Percentiles rank a stretch among this genome's conserved stretches.
These are phyloP conservation scores for Cistogaster globosa DNA, from an alignment of 2,888 invertebrate genomes.

Conservation along the genomic window DNA sequence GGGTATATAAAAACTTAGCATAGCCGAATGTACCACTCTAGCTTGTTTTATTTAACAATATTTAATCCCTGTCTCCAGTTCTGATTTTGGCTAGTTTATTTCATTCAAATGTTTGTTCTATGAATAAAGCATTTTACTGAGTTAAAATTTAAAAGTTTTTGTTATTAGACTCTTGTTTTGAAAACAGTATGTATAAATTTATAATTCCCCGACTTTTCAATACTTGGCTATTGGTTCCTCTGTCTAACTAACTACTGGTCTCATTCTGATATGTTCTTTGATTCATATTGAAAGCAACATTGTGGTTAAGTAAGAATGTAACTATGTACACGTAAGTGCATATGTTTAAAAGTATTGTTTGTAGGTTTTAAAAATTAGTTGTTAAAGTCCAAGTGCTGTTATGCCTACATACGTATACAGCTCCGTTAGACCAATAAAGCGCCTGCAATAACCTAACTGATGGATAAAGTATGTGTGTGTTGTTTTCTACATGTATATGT, in stretches of 20 bases:
- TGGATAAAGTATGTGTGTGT: neutral
- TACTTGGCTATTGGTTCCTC: neutral
- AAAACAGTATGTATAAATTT: slow-evolving; percentile 41
- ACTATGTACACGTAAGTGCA: too few species aligned
- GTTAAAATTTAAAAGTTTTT: slow-evolving; percentile 39
- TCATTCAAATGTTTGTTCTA: too few species aligned
- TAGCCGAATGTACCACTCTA: too few species aligned
- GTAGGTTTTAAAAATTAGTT: neutral
- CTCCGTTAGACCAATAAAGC: slow-evolving; percentile 3
- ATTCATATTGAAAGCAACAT: slow-evolving; percentile 23
- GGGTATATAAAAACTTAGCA: too few species aligned
- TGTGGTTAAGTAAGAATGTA: neutral
- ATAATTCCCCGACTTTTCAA: neutral
- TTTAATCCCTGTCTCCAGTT: too few species aligned
- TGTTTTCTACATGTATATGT: neutral
- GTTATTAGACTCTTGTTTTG: slow-evolving; percentile 75
- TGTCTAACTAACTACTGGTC: neutral
- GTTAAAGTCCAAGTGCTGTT: neutral
- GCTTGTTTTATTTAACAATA: too few species aligned
- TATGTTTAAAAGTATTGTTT: neutral
- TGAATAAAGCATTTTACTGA: neutral
- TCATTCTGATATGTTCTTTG: neutral
- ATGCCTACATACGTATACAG: neutral
- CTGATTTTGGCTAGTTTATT: too few species aligned
- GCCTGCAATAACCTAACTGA: slow-evolving; percentile 35